Percentiles rank a stretch among this genome's conserved stretches.
Evolutionary conservation across 2,888 invertebrate genomes (phyloP).

Genomic region (Neuroscelio doddi): DNA sequence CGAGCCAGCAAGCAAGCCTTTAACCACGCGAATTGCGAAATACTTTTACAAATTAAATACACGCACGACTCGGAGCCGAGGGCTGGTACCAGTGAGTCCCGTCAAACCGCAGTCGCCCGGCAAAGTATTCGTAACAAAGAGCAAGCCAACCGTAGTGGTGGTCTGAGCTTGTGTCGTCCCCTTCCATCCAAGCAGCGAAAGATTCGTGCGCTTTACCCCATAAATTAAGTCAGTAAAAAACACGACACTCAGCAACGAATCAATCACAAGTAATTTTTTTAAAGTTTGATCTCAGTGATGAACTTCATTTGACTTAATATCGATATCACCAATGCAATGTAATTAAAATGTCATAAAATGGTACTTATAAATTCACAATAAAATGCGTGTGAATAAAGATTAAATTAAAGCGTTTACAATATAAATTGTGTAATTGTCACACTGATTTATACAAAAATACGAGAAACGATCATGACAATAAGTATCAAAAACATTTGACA

Average conservation of each 20-base stretch:
- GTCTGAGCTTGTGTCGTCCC: slow-evolving; percentile 20
- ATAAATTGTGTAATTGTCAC: too few species aligned
- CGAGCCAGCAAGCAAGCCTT: slow-evolving; percentile 52
- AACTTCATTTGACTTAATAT: too few species aligned
- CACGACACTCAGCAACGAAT: neutral
- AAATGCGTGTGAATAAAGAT: too few species aligned
- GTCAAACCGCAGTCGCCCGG: slow-evolving; percentile 66
- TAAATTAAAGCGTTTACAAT: too few species aligned
- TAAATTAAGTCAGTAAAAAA: slow-evolving; percentile 30
- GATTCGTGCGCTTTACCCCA: slow-evolving; percentile 25
- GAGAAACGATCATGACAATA: slow-evolving; percentile 65
- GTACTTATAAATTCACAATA: too few species aligned
- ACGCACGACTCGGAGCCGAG: slow-evolving; percentile 54
- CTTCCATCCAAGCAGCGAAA: slow-evolving; percentile 22
- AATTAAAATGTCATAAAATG: too few species aligned
- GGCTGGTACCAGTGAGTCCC: slow-evolving; percentile 58
- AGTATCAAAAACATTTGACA: slow-evolving; percentile 49
- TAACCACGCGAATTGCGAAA: slow-evolving; percentile 64
- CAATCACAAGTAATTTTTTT: slow-evolving; percentile 1
- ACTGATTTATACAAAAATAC: too few species aligned
- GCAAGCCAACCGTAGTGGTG: slow-evolving; percentile 40
- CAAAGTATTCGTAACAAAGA: slow-evolving; percentile 67
- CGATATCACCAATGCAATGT: too few species aligned
- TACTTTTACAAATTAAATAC: slow-evolving; percentile 69
- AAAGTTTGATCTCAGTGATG: neutral